Conservation (phyloP, 2,113 vertebrate species). For the Nyctibius bracteatus region DNA sequence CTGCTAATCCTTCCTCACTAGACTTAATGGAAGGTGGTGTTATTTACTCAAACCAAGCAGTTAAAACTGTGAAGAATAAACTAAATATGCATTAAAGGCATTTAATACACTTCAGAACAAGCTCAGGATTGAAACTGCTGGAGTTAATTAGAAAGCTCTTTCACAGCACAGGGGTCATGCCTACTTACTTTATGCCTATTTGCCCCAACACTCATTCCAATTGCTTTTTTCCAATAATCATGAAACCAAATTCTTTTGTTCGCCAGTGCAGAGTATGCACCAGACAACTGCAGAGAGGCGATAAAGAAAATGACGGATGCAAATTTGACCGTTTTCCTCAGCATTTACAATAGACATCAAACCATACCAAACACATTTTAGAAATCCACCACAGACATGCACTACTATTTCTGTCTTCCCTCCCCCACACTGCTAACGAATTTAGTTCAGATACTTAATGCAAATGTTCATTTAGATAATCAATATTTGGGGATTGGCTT, state of each 20-base stretch:
- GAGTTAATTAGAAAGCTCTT: slow-evolving; percentile 37
- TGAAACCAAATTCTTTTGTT: slow-evolving; percentile 59
- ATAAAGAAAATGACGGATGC: slow-evolving; percentile 49
- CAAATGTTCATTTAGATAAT: slow-evolving; percentile 27
- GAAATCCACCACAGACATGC: background rate
- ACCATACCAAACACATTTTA: background rate
- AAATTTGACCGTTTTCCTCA: slow-evolving; percentile 28
- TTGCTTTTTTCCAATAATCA: slow-evolving; percentile 10
- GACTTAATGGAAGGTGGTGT: background rate
- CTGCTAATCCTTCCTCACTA: background rate
- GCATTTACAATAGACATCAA: background rate
- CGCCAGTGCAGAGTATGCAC: background rate
- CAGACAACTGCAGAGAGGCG: slow-evolving; percentile 8
- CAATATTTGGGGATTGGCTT: slow-evolving; percentile 49
- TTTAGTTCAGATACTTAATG: background rate
- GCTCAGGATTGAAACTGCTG: background rate
- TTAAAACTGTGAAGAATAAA: background rate
- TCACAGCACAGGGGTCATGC: background rate
- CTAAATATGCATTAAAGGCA: background rate
- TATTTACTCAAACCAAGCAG: background rate
- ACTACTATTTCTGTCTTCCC: background rate
- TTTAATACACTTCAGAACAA: background rate
- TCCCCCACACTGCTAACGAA: background rate
- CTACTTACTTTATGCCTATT: background rate
- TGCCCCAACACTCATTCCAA: background rate